phyloP scores from a whole-genome alignment of 2,113 vertebrate species.

The Bagarius yarrelli region DNA sequence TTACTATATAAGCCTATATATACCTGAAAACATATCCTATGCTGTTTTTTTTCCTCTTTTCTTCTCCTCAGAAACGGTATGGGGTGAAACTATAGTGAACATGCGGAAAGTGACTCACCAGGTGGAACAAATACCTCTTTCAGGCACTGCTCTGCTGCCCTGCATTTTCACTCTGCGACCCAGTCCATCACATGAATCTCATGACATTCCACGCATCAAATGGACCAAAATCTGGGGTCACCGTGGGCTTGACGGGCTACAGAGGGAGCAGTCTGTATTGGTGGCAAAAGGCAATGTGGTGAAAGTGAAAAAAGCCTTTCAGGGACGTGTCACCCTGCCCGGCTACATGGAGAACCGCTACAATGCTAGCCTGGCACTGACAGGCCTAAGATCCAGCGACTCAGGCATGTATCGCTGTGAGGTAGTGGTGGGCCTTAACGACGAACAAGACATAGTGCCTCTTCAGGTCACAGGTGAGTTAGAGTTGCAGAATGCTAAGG shows the following conservation, averaged over 20 bases:
- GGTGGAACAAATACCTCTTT: constrained; percentile 76
- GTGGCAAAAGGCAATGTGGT: constrained; percentile 92
- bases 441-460: constrained; percentile 90
- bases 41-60: neutral
- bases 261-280: constrained; percentile 82
- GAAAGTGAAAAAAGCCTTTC: constrained; percentile 88
- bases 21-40: neutral
- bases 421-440: constrained; percentile 89
- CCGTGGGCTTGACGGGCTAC: constrained; percentile 69
- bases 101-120: constrained; percentile 82
- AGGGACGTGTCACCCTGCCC: constrained; percentile 82
- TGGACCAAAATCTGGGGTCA: constrained; percentile 93
- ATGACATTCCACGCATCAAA: constrained; percentile 85
- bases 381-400: constrained; percentile 81
- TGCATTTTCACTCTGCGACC: constrained; percentile 82
- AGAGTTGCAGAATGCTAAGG: constrained; percentile 36
- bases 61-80: constrained; percentile 65
- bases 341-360: constrained; percentile 77
- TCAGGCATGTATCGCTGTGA: constrained; percentile 91
- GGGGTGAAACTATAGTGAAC: constrained; percentile 76
- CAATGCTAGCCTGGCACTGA: constrained; percentile 84
- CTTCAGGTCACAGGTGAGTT: constrained; percentile 87
- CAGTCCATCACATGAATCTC: constrained; percentile 67
- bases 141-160: constrained; percentile 80
- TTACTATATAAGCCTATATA: neutral